phyloP scores from a whole-genome alignment of 2,888 invertebrate species.

The Elegia similella region DNA sequence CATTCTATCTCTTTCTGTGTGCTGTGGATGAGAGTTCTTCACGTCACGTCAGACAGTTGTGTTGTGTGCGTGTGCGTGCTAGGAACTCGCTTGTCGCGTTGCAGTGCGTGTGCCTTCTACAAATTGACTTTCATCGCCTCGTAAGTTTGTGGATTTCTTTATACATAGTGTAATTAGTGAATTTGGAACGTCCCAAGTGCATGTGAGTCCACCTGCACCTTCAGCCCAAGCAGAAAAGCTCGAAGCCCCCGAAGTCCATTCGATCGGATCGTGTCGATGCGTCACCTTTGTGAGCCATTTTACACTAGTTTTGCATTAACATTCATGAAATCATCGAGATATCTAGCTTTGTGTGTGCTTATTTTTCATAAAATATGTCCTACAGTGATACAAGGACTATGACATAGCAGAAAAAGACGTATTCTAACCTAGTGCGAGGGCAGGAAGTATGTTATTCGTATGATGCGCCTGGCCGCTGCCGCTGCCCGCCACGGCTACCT shows the following conservation, averaged over 20 bases:
- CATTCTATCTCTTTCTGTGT: constrained; percentile 30
- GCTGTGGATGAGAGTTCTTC: constrained; percentile 28
- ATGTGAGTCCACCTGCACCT: constrained; percentile 32
- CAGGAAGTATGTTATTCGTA: constrained; percentile 29
- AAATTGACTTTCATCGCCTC: constrained; percentile 79
- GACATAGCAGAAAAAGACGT: constrained; percentile 31
- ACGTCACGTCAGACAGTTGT: constrained; percentile 27
- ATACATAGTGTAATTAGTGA: constrained; percentile 60
- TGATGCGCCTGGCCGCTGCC: constrained; percentile 26
- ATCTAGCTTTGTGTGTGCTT: constrained; percentile 5
- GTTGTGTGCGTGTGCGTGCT: constrained; percentile 56
- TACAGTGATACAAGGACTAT: not conserved
- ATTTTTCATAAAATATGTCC: not conserved
- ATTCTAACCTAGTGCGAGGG: constrained; percentile 55
- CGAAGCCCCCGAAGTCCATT: constrained; percentile 60
- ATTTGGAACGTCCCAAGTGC: constrained; percentile 27
- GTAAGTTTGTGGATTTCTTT: constrained; percentile 74
- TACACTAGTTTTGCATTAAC: constrained; percentile 58
- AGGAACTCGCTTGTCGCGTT: constrained; percentile 74
- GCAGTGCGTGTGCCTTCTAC: constrained; percentile 75
- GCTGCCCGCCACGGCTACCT: constrained; percentile 34
- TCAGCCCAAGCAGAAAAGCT: constrained; percentile 30
- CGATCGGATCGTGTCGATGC: constrained; percentile 79
- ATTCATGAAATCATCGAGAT: constrained; percentile 26
- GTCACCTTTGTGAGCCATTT: constrained; percentile 80